phyloP scores from a whole-genome alignment of 2,888 invertebrate species.

The Erpobdella octoculata region DNA sequence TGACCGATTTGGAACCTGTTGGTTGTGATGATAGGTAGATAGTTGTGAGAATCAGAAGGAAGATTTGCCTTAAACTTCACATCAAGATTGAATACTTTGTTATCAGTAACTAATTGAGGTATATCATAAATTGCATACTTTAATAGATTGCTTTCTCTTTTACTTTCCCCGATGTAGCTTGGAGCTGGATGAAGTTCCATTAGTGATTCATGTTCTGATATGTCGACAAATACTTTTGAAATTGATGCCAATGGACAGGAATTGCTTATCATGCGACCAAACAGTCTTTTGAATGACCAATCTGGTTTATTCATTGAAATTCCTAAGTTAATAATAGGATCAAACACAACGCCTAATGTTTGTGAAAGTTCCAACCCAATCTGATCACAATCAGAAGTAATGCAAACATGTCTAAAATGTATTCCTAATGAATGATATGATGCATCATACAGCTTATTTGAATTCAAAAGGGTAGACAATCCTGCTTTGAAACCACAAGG shows the following conservation, averaged over 20 bases:
- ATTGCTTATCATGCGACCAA: conserved; percentile 74
- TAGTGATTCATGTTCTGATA: conserved; percentile 56
- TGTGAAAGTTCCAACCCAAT: conserved; percentile 72
- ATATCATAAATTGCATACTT: conserved; percentile 64
- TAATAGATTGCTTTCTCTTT: background rate
- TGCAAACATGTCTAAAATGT: conserved; percentile 72
- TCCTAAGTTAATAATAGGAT: conserved; percentile 30
- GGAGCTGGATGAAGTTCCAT: background rate
- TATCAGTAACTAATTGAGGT: conserved; percentile 53
- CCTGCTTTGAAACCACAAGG: conserved; percentile 79
- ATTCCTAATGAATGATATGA: conserved; percentile 83
- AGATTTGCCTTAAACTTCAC: conserved; percentile 58
- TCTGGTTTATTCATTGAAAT: conserved; percentile 52
- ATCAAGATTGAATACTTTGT: conserved; percentile 61
- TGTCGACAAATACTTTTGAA: conserved; percentile 74
- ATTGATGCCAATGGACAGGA: conserved; percentile 71
- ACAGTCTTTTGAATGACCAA: conserved; percentile 78
- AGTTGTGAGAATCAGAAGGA: conserved; percentile 37
- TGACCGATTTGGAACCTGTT: conserved; percentile 58
- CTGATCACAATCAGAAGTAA: conserved; percentile 55
- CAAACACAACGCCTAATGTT: conserved; percentile 75
- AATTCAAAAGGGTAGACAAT: conserved; percentile 76
- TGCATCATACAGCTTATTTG: conserved; percentile 81
- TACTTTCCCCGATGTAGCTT: conserved; percentile 5
- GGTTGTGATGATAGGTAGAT: background rate